These are phyloP conservation scores for Pantherophis vulpinus DNA, from an alignment of 2,797 vertebrate species.

Conservation along the genomic window DNA sequence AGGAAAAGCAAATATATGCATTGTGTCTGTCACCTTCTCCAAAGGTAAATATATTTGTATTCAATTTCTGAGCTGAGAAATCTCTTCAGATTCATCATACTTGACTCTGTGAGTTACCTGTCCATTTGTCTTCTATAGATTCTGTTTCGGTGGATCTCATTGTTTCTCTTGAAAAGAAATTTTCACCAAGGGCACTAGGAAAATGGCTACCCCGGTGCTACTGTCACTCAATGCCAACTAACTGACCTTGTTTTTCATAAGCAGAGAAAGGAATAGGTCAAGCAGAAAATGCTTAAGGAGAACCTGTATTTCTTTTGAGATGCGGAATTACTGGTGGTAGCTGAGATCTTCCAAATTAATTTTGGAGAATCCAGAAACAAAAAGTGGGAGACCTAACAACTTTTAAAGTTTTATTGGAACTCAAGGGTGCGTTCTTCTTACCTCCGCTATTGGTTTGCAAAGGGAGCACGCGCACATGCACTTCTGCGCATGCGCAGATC, in stretches of 20 bases:
- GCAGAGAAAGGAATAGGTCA: constrained; percentile 69
- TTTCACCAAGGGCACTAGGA: neutral
- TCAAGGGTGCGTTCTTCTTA: too few species aligned
- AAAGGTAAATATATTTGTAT: neutral
- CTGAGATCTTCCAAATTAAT: constrained; percentile 65
- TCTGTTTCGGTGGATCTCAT: neutral
- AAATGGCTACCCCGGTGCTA: constrained; percentile 22
- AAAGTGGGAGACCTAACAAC: constrained; percentile 36
- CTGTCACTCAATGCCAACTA: constrained; percentile 26
- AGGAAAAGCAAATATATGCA: neutral
- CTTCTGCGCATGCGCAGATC: too few species aligned
- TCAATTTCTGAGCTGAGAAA: neutral
- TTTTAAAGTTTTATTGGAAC: constrained; percentile 53
- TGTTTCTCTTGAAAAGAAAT: neutral
- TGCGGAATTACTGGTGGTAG: constrained; percentile 44
- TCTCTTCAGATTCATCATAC: neutral
- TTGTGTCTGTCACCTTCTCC: neutral
- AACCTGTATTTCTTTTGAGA: constrained; percentile 63
- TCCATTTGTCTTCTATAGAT: neutral
- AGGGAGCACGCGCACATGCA: accelerated
- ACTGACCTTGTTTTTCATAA: constrained; percentile 68
- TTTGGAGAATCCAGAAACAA: constrained; percentile 50
- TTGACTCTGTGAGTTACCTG: neutral
- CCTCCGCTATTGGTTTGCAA: too few species aligned
- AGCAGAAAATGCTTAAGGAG: constrained; percentile 68